Percentiles rank a stretch among this genome's conserved stretches.
phyloP scores from a whole-genome alignment of 2,888 invertebrate species.

The Urechis unicinctus region DNA sequence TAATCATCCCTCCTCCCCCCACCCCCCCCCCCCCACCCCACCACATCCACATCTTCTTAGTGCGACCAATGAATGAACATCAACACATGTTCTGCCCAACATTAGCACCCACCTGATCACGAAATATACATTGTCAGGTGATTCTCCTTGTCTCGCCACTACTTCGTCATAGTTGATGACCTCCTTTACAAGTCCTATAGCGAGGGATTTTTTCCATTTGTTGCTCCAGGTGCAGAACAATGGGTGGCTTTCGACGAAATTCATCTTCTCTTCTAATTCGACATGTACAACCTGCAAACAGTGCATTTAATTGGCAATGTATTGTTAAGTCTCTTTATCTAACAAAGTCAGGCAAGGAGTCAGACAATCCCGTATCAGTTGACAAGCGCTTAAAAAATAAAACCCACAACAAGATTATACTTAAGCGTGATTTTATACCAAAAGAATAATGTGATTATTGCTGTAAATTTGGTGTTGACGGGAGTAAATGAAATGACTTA shows the following conservation, averaged over 20 bases:
- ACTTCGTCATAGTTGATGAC: conserved; percentile 34
- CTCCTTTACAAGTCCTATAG: conserved; percentile 38
- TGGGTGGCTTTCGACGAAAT: conserved; percentile 29
- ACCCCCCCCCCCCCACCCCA: too few species aligned
- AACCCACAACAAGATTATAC: not conserved
- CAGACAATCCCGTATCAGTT: not conserved
- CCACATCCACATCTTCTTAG: too few species aligned
- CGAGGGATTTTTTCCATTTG: conserved; percentile 40
- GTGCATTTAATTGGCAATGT: too few species aligned
- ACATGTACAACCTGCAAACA: conserved; percentile 35
- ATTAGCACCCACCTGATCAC: conserved; percentile 41
- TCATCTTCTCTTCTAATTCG: conserved; percentile 40
- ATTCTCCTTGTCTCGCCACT: conserved; percentile 39
- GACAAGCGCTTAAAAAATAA: not conserved
- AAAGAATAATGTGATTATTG: not conserved
- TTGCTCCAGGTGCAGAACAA: conserved; percentile 25
- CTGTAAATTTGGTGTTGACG: conserved; percentile 25
- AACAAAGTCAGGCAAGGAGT: too few species aligned
- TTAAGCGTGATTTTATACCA: not conserved
- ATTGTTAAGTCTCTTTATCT: too few species aligned
- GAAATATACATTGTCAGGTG: conserved; percentile 38
- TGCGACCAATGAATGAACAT: too few species aligned
- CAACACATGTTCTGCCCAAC: too few species aligned
- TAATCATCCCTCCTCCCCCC: too few species aligned
- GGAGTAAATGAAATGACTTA: conserved; percentile 8